Percentiles rank a stretch among this genome's conserved stretches.
phyloP scores from a whole-genome alignment of 2,888 invertebrate species.

The Amphiduros pacificus region DNA sequence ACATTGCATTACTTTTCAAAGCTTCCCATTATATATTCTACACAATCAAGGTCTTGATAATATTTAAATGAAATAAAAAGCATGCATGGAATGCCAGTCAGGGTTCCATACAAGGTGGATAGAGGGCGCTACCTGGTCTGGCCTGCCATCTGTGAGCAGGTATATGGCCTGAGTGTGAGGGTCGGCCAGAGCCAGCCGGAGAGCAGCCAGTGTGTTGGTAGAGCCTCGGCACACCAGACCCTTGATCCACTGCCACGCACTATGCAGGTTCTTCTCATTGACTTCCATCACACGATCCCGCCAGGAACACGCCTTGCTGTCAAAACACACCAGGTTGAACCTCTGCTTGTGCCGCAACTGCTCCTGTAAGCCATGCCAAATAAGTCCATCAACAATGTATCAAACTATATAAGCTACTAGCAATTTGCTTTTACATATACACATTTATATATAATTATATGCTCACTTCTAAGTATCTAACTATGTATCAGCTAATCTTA shows the following conservation, averaged over 20 bases:
- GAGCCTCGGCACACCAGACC: constrained; percentile 55
- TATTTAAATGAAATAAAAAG: no score
- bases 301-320: constrained; percentile 51
- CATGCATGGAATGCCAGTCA: no score
- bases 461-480: no score
- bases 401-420: no score
- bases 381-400: no score
- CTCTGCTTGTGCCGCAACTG: constrained; percentile 58
- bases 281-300: constrained; percentile 56
- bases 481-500: no score
- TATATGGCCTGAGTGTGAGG: constrained; percentile 57
- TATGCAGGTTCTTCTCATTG: constrained; percentile 50
- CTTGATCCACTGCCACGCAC: constrained; percentile 46
- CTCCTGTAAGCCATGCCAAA: constrained; percentile 54
- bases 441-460: no score
- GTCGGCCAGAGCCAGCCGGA: constrained; percentile 55
- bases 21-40: no score
- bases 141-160: constrained; percentile 58
- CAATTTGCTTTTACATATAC: no score
- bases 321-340: constrained; percentile 57
- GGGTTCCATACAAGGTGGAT: no score
- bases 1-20: no score
- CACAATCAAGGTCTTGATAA: no score
- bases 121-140: constrained; percentile 58
- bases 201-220: constrained; percentile 57